phyloP scores from a whole-genome alignment of 2,797 vertebrate species.

The Propithecus perrieri region DNA sequence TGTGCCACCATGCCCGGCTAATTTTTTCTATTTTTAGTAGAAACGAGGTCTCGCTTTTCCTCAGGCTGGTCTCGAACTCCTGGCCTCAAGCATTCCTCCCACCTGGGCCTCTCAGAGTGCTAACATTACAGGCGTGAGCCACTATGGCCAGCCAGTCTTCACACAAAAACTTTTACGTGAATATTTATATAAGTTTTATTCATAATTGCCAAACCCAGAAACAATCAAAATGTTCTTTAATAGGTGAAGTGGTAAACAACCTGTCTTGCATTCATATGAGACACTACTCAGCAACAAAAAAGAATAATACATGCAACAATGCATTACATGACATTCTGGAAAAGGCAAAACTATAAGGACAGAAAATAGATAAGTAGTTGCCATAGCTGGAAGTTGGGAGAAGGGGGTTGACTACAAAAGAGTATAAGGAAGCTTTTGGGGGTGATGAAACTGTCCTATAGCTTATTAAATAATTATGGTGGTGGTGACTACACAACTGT shows the following conservation, averaged over 20 bases:
- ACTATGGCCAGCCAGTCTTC: background rate
- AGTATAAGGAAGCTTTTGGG: background rate
- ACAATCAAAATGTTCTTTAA: background rate
- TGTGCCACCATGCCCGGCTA: background rate
- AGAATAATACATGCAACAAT: background rate
- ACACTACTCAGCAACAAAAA: background rate
- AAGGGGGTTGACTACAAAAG: background rate
- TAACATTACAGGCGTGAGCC: background rate
- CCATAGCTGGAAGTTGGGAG: fast-evolving
- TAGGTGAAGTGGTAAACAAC: background rate
- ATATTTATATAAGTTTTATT: background rate
- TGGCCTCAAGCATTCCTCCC: background rate
- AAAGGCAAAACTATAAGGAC: background rate
- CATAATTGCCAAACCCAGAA: background rate
- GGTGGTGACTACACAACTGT: background rate
- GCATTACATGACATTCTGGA: background rate
- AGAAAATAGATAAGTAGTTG: background rate
- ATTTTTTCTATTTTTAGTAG: background rate
- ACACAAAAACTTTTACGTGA: background rate
- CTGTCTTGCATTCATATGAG: background rate
- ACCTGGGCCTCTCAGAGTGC: background rate
- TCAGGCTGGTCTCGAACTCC: background rate
- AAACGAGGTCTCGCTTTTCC: background rate
- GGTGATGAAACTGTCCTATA: background rate
- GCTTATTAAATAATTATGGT: background rate